Base-by-base conservation (phyloP, 2,888 invertebrate genomes). In the Belgica antarctica region DNA sequence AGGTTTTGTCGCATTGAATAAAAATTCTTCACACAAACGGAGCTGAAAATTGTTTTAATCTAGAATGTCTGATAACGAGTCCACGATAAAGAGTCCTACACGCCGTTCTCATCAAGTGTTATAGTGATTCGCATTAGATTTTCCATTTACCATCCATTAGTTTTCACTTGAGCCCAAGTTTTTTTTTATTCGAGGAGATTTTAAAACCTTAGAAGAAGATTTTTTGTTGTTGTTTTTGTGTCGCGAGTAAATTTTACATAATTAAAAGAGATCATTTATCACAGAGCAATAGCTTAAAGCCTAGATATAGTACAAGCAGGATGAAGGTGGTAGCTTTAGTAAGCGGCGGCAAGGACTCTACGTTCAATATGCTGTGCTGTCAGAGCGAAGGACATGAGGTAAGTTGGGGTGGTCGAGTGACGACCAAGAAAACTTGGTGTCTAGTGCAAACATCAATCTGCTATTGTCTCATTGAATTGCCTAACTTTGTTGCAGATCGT, bases 331-430 rank as follows among this genome's bases (percentile, higher is more conserved):
- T 92, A 75, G 93, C 92, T 72, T 83, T 94, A 81, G 86, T 94
- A 74, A 98, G 97, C 82, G 99, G 99, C 75, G 99, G 99, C 75
- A 99, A 99, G 83, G 99, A 99, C 83, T 98, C 97, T 83, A 96
- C 95, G 82, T 99, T 92, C 83, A 98, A 97, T 80, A 92, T 99
- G 91, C 90, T 98, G 90, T 94, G 96, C 84, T 97, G 96, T 82
- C 88, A 95, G 74, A 90, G 90, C 74, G 93, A 95, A 78, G 97
- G 97, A 66, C 98, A 99, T 82, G 76, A 81, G 68, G 68, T 68
- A 19, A 59, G 22, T 12, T 8, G 10, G 17, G 12, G n/a, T 57
- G 57, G 5, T 47, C 5, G 24, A 15, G n/a, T n/a, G n/a, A n/a
- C n/a, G n/a, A n/a, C n/a, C n/a, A n/a, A n/a, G 52, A 27, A 27